A percentile compares a stretch with the other conserved stretches of the same genome.
These are phyloP conservation scores for Asarcornis scutulata DNA, from an alignment of 2,113 vertebrate species.

Conservation along the genomic window DNA sequence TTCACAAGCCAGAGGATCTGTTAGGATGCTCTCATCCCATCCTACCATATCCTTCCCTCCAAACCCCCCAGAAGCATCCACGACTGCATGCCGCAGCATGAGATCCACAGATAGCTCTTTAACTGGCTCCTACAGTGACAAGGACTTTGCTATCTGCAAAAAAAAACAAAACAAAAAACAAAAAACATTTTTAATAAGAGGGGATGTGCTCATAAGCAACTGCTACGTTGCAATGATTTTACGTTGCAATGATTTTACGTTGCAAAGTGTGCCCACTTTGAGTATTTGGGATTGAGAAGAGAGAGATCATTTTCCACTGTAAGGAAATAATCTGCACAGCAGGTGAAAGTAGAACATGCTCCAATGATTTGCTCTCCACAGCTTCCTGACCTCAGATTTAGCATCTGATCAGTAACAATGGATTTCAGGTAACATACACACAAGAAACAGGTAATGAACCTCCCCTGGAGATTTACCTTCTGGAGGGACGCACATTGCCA, in stretches of 20 bases:
- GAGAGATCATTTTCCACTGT: neutral
- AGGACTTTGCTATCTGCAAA: neutral
- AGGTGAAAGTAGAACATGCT: neutral
- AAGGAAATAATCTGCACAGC: neutral
- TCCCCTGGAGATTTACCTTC: constrained; percentile 81
- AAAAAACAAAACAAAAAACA: neutral
- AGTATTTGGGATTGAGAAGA: neutral
- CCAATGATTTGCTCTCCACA: neutral
- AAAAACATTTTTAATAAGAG: neutral
- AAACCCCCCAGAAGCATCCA: fast-evolving
- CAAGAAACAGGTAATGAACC: neutral
- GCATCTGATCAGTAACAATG: neutral
- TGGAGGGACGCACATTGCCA: constrained; percentile 81
- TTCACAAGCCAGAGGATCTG: neutral
- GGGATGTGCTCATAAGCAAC: neutral
- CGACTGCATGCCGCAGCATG: neutral
- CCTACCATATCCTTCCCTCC: neutral
- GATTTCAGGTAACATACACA: neutral
- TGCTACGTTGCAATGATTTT: neutral
- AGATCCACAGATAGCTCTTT: neutral
- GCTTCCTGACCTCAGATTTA: neutral
- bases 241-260: neutral
- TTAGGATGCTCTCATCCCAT: neutral
- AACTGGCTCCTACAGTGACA: neutral
- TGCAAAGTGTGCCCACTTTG: neutral